Conservation (phyloP, 2,888 invertebrate genomes). For the Rugalucina vietnamica region DNA sequence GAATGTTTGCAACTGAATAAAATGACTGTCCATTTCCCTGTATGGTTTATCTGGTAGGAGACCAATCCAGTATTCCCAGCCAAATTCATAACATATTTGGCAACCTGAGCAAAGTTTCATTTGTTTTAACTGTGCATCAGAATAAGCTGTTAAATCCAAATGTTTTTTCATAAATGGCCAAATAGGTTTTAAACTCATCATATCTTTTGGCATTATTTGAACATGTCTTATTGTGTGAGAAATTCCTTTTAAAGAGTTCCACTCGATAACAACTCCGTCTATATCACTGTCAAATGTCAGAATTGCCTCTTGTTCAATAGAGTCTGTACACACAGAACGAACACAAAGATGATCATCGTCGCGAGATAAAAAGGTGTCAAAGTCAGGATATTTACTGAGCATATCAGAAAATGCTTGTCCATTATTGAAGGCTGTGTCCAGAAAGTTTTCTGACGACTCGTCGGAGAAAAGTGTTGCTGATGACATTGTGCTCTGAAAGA, state of each 20-base stretch:
- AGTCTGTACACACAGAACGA: background rate
- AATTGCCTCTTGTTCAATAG: background rate
- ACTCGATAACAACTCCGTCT: constrained; percentile 19
- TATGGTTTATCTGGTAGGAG: background rate
- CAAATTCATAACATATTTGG: background rate
- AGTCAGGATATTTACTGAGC: background rate
- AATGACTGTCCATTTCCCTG: background rate
- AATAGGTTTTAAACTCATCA: background rate
- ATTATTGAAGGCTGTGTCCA: background rate
- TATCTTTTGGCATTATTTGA: background rate
- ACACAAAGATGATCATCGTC: background rate
- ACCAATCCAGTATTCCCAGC: constrained; percentile 8
- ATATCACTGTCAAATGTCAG: background rate
- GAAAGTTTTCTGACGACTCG: background rate
- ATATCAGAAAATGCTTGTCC: background rate
- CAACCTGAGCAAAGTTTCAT: background rate
- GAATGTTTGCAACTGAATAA: background rate
- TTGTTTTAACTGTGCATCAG: background rate
- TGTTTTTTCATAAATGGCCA: constrained; percentile 15
- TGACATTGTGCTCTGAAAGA: background rate
- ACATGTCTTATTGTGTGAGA: background rate
- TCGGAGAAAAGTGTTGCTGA: background rate
- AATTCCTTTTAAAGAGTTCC: constrained; percentile 8
- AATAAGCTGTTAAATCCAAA: background rate
- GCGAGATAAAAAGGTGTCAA: background rate